Conservation (phyloP, 2,113 vertebrate genomes). For the Tringa solitaria region DNA sequence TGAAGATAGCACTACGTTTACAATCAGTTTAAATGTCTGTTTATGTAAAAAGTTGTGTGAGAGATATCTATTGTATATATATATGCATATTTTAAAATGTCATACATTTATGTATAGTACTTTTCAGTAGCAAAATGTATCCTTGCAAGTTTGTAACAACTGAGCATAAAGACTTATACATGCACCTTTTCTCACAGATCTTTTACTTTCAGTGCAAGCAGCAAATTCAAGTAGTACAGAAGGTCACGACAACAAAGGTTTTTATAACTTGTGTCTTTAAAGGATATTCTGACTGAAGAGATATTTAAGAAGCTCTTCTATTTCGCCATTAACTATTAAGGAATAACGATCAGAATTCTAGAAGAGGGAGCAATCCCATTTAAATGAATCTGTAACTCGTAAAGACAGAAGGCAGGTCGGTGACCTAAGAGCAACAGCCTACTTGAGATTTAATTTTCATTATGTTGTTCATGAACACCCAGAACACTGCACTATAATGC, state of each 20-base stretch:
- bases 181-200: conserved; percentile 72
- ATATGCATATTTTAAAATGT: neutral
- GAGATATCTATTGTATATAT: neutral
- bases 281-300: conserved; percentile 70
- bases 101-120: neutral
- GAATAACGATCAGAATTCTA: conserved; percentile 70
- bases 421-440: conserved; percentile 73
- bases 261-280: conserved; percentile 74
- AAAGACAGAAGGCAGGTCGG: conserved; percentile 78
- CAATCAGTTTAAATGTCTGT: neutral
- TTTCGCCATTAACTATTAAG: conserved; percentile 64
- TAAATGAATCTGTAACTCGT: conserved; percentile 69
- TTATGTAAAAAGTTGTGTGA: neutral
- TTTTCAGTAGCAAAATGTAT: conserved; percentile 23
- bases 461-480: conserved; percentile 92
- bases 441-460: conserved; percentile 86
- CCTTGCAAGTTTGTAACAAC: conserved; percentile 34
- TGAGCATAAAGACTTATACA: conserved; percentile 59
- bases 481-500: conserved; percentile 98
- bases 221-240: conserved; percentile 77
- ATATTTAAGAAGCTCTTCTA: conserved; percentile 69
- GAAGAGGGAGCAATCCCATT: conserved; percentile 65
- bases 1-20: conserved; percentile 7
- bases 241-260: conserved; percentile 67
- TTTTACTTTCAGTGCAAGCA: conserved; percentile 76